These are phyloP conservation scores for Parnassius smintheus DNA, from an alignment of 2,888 invertebrate species.

Conservation along the genomic window DNA sequence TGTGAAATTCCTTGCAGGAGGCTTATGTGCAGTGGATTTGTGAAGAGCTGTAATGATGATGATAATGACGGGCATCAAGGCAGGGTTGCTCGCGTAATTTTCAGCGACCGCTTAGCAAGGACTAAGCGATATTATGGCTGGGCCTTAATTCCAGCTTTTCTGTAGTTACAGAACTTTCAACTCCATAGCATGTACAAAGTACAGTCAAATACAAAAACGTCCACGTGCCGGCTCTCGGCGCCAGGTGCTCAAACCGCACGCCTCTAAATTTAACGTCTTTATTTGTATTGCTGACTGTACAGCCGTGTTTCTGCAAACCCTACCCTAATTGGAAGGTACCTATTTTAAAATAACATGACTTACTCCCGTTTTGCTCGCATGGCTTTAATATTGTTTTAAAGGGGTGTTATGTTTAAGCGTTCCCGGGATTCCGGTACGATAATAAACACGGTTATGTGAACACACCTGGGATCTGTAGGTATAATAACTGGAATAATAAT, in stretches of 20 bases:
- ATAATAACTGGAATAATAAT: background rate
- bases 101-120: too few relatives aligned
- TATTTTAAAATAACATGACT: conserved; percentile 59
- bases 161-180: conserved; percentile 6
- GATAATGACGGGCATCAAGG: too few relatives aligned
- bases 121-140: too few relatives aligned
- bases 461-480: conserved; percentile 17
- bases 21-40: too few relatives aligned
- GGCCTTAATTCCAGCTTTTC: too few relatives aligned
- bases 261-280: conserved; percentile 79
- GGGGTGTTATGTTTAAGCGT: conserved; percentile 31
- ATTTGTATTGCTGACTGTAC: conserved; percentile 75
- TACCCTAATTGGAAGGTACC: conserved; percentile 58
- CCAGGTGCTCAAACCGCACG: conserved; percentile 76
- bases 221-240: conserved; percentile 54
- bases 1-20: too few relatives aligned
- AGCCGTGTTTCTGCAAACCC: conserved; percentile 44
- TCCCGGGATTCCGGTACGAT: conserved; percentile 28
- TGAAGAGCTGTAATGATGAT: too few relatives aligned
- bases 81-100: too few relatives aligned
- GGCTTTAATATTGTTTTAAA: conserved; percentile 35
- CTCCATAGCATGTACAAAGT: conserved; percentile 51
- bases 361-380: conserved; percentile 43
- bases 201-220: conserved; percentile 58
- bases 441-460: conserved; percentile 34